These are phyloP conservation scores for Aphidius gifuensis DNA, from an alignment of 1,140 invertebrate species.

Conservation along the genomic window DNA sequence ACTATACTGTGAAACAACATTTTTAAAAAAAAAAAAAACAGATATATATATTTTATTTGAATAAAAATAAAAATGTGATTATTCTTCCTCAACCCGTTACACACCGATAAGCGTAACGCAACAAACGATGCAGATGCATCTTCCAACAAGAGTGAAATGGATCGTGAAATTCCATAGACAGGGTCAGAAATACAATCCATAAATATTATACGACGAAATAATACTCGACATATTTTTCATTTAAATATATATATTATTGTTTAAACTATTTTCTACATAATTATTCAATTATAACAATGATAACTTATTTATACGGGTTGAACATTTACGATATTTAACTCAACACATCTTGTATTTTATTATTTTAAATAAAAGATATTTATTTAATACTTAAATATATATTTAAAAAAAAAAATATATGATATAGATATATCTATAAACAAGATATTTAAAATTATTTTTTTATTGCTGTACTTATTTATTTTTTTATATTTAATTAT, in stretches of 20 bases:
- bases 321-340: neutral
- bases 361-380: no score
- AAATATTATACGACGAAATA: neutral
- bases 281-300: neutral
- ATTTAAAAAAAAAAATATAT: no score
- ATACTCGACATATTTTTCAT: conserved; percentile 1
- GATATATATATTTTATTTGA: no score
- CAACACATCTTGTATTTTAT: no score
- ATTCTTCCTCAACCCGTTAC: neutral
- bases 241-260: neutral
- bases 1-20: no score
- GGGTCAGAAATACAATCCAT: neutral
- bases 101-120: conserved; percentile 13
- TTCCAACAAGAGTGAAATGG: conserved; percentile 7
- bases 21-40: no score
- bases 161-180: neutral
- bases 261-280: neutral
- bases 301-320: neutral
- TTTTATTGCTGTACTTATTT: no score
- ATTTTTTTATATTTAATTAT: no score
- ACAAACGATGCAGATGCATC: conserved; percentile 1
- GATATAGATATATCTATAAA: no score
- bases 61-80: neutral
- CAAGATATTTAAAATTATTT: no score
- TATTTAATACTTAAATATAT: no score